Conservation (phyloP, 2,113 vertebrate species). For the Siniperca knerii region DNA sequence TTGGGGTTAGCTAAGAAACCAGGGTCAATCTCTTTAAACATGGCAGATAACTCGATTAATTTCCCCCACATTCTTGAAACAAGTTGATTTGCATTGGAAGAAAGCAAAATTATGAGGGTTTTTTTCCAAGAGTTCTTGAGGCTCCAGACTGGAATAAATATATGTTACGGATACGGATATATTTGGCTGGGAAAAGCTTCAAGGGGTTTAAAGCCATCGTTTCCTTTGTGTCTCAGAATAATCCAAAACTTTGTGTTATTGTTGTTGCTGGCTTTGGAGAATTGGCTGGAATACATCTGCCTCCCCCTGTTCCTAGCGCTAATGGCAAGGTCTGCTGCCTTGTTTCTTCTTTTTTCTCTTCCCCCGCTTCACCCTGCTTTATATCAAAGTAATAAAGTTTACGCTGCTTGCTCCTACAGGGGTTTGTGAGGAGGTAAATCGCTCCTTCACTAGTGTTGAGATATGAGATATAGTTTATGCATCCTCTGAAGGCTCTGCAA, state of each 20-base stretch:
- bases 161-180: not conserved
- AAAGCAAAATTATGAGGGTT: conserved; percentile 4
- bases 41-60: not conserved
- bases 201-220: conserved; percentile 39
- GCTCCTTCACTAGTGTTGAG: not conserved
- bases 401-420: conserved; percentile 29
- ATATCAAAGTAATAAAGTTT: conserved; percentile 52
- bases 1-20: not conserved
- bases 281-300: conserved; percentile 19
- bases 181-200: conserved; percentile 42
- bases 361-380: conserved; percentile 19
- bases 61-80: not conserved
- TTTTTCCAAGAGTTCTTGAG: not conserved
- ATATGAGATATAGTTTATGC: conserved; percentile 18
- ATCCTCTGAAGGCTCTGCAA: conserved; percentile 40
- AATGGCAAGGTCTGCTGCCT: conserved; percentile 25
- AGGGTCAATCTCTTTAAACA: not conserved
- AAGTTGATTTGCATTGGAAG: not conserved
- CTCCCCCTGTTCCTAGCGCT: conserved; percentile 9
- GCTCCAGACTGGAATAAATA: conserved; percentile 15
- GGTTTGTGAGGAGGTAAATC: conserved; percentile 5
- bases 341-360: conserved; percentile 8
- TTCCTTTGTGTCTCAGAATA: conserved; percentile 37
- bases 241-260: conserved; percentile 46
- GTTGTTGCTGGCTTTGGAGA: conserved; percentile 33